phyloP scores from a whole-genome alignment of 2,113 vertebrate species.

The Rousettus leschenaultii region DNA sequence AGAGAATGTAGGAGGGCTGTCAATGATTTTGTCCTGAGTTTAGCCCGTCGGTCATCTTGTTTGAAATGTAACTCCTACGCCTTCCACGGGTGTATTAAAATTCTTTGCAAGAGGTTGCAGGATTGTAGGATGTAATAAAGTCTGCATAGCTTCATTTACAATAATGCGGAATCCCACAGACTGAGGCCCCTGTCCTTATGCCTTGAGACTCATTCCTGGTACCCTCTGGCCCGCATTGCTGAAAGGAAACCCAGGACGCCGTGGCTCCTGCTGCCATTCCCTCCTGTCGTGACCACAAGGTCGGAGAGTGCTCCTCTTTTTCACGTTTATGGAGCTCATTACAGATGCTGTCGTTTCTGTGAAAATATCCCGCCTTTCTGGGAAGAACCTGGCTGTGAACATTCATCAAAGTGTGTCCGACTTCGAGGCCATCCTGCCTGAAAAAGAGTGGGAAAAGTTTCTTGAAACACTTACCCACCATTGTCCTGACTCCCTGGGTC shows the following conservation, averaged over 20 bases:
- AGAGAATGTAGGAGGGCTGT: slow-evolving; percentile 22
- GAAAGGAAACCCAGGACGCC: too few relatives aligned
- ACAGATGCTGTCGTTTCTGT: not conserved
- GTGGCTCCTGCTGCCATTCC: too few relatives aligned
- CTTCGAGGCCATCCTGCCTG: slow-evolving; percentile 80
- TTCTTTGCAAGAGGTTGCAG: slow-evolving; percentile 60
- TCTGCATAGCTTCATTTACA: slow-evolving; percentile 56
- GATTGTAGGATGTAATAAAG: slow-evolving; percentile 46
- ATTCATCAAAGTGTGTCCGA: accelerated
- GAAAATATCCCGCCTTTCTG: not conserved
- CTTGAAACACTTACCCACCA: slow-evolving; percentile 89
- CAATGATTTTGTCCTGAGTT: slow-evolving; percentile 45
- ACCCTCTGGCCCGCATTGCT: not conserved
- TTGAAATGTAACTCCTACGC: slow-evolving; percentile 54
- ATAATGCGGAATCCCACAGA: slow-evolving; percentile 1
- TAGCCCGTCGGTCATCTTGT: slow-evolving; percentile 49
- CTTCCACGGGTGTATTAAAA: slow-evolving; percentile 70
- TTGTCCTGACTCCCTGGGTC: slow-evolving; percentile 82
- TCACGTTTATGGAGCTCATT: not conserved
- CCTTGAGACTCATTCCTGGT: slow-evolving; percentile 45
- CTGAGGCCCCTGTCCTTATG: slow-evolving; percentile 36
- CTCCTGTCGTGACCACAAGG: too few relatives aligned
- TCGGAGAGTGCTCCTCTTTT: too few relatives aligned
- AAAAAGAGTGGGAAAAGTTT: slow-evolving; percentile 87
- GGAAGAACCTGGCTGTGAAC: not conserved